These are phyloP conservation scores for Heteronetta atricapilla DNA, from an alignment of 2,113 vertebrate species.

Conservation along the genomic window DNA sequence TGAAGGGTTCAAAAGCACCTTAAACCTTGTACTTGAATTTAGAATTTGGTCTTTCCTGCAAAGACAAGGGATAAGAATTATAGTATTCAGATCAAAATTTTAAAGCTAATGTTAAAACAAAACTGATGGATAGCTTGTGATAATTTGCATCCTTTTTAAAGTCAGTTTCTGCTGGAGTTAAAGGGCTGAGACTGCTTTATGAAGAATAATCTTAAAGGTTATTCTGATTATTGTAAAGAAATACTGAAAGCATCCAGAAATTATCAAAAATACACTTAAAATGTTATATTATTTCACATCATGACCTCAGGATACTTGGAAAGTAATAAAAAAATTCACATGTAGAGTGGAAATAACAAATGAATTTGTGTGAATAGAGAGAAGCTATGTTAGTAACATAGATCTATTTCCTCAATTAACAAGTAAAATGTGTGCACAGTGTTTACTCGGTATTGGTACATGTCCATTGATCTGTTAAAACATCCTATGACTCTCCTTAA, in stretches of 20 bases:
- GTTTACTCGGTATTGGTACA: background rate
- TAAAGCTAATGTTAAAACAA: too few relatives aligned
- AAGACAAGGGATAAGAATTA: too few relatives aligned
- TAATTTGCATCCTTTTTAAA: background rate
- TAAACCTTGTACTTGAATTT: background rate
- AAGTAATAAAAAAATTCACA: too few relatives aligned
- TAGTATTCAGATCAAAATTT: background rate
- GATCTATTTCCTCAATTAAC: background rate
- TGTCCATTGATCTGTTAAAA: background rate
- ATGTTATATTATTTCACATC: background rate
- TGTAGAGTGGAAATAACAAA: background rate
- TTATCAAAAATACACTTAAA: background rate
- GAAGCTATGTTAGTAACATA: background rate
- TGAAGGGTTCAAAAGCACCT: background rate
- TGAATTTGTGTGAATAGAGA: background rate
- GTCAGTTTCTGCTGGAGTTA: background rate
- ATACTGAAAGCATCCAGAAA: background rate
- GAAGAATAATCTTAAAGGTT: background rate
- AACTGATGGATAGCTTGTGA: background rate
- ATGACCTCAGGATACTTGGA: background rate
- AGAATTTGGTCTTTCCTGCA: background rate
- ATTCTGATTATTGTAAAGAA: background rate
- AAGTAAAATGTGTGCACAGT: background rate
- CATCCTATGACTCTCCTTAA: background rate
- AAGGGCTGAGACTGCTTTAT: too few relatives aligned